Conservation (phyloP, 2,113 vertebrate genomes). For the Rhagologus leucostigma region DNA sequence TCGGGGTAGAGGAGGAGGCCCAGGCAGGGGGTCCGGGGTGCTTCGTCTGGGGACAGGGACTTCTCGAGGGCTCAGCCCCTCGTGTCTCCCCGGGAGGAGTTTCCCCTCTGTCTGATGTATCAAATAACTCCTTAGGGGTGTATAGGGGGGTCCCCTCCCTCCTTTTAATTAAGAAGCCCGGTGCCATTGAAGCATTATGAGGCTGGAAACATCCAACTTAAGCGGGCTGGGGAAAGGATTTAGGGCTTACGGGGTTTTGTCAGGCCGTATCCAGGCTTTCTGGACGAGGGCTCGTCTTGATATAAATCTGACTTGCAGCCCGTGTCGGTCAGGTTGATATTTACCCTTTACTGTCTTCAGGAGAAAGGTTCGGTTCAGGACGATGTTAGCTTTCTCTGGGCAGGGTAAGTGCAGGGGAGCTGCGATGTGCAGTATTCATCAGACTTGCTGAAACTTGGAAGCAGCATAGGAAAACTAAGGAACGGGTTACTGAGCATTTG, state of each 20-base stretch:
- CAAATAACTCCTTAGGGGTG: not conserved
- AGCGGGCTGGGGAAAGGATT: not conserved
- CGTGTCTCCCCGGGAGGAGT: not conserved
- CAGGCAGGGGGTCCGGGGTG: not conserved
- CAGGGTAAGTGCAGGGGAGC: not conserved
- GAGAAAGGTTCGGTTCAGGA: not conserved
- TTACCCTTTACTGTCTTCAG: not conserved
- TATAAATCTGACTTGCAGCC: not conserved
- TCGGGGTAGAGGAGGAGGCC: not conserved
- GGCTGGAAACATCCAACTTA: not conserved
- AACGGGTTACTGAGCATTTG: fast-evolving
- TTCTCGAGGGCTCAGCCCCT: not conserved
- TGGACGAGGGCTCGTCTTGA: not conserved
- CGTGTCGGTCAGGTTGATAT: not conserved
- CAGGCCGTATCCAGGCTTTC: not conserved
- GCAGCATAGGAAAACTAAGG: not conserved
- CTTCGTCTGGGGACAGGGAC: not conserved
- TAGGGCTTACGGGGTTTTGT: not conserved
- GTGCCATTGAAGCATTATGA: not conserved
- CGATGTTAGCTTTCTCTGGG: not conserved
- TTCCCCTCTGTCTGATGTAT: not conserved
- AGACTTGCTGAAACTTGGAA: not conserved
- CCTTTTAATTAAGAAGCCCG: not conserved
- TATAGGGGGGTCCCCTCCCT: not conserved
- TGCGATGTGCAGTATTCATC: not conserved